These are phyloP conservation scores for Matsumurasca onukii DNA, from an alignment of 1,140 invertebrate species.

Conservation along the genomic window DNA sequence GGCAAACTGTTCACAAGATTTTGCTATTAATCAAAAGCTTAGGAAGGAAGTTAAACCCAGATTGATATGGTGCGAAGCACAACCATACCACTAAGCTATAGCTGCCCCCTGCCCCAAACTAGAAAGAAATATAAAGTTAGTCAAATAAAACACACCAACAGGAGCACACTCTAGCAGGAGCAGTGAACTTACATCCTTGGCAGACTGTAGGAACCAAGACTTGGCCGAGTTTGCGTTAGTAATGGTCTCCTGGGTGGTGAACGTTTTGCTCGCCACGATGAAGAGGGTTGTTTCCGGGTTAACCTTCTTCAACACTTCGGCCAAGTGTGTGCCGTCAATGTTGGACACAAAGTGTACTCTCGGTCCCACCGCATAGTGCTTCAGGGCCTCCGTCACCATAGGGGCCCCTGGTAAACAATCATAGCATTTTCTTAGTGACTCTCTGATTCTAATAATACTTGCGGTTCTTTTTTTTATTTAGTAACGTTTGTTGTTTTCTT, in stretches of 20 bases:
- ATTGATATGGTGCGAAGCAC: no score
- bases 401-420: conserved; percentile 74
- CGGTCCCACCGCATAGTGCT: conserved; percentile 85
- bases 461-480: background rate
- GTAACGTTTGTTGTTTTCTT: background rate
- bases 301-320: conserved; percentile 88
- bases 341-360: conserved; percentile 98
- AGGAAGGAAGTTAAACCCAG: no score
- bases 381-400: conserved; percentile 98
- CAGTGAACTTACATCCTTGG: conserved; percentile 77
- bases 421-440: background rate
- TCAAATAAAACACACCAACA: no score
- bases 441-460: background rate
- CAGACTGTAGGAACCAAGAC: conserved; percentile 84
- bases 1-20: no score
- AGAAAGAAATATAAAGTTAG: no score
- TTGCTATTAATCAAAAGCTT: no score
- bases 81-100: no score
- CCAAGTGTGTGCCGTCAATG: conserved; percentile 98
- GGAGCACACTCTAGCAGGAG: no score
- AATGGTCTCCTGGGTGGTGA: conserved; percentile 99
- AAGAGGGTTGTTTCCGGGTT: conserved; percentile 94
- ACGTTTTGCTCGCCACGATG: conserved; percentile 99
- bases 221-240: conserved; percentile 98
- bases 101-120: no score